These are phyloP conservation scores for Drosophila austrosaltans DNA, from an alignment of 2,888 invertebrate genomes.

Conservation along the genomic window DNA sequence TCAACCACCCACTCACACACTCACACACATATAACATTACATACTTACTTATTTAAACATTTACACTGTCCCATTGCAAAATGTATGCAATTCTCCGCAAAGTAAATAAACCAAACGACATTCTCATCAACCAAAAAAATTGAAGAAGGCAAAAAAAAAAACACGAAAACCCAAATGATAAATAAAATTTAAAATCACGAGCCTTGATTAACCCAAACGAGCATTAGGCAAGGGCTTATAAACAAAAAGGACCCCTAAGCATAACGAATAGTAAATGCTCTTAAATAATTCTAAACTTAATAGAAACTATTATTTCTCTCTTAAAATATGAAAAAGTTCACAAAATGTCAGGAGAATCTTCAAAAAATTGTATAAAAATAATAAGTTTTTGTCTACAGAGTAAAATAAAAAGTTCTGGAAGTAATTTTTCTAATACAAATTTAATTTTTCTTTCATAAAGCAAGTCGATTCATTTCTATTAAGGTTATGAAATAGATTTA, in stretches of 20 bases:
- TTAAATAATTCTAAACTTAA: background rate
- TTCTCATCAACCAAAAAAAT: constrained; percentile 31
- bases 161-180: constrained; percentile 60
- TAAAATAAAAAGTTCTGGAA: no score
- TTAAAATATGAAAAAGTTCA: no score
- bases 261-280: background rate
- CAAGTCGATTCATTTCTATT: no score
- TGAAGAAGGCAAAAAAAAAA: background rate
- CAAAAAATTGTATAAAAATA: no score
- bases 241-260: background rate
- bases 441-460: no score
- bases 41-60: constrained; percentile 68
- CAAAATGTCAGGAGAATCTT: no score
- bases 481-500: no score
- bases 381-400: no score
- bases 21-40: background rate
- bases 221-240: constrained; percentile 52
- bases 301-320: no score
- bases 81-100: constrained; percentile 59
- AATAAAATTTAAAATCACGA: constrained; percentile 75
- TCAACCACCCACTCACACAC: background rate
- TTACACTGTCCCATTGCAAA: constrained; percentile 72
- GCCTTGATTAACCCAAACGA: constrained; percentile 74
- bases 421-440: no score
- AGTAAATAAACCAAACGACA: constrained; percentile 64